Evolutionary conservation across 2,113 vertebrate species (phyloP).

Genomic region (Cyanoliseus patagonus): DNA sequence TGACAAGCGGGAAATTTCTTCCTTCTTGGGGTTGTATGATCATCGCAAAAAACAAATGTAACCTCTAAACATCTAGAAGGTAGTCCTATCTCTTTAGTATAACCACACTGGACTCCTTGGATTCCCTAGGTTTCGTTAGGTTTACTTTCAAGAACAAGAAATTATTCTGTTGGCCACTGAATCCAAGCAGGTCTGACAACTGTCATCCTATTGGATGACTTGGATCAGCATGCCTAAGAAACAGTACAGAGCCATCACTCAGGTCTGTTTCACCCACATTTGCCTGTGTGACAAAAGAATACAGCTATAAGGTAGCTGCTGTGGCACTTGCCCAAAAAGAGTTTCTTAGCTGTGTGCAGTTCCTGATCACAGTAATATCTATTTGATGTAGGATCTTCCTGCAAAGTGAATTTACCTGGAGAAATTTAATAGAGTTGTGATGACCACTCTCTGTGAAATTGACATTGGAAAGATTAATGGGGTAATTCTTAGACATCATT

Average conservation of each 20-base stretch:
- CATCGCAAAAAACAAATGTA: not conserved
- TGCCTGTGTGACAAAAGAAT: not conserved
- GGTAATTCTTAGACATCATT: conserved; percentile 40
- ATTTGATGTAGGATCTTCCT: not conserved
- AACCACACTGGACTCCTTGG: not conserved
- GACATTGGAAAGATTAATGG: conserved; percentile 52
- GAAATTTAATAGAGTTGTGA: conserved; percentile 42
- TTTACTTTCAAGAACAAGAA: not conserved
- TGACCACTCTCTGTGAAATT: conserved; percentile 36
- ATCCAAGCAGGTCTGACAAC: not conserved
- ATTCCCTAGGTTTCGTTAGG: not conserved
- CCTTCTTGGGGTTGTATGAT: not conserved
- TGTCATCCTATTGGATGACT: not conserved
- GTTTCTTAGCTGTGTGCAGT: not conserved
- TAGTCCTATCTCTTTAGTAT: not conserved
- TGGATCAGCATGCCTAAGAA: not conserved
- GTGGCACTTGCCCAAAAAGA: not conserved
- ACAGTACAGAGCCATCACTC: not conserved
- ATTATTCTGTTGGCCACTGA: not conserved
- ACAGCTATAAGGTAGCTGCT: not conserved
- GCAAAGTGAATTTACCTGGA: conserved; percentile 56
- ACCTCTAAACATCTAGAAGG: not conserved
- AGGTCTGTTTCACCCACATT: not conserved
- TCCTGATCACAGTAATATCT: not conserved
- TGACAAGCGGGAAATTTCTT: not conserved